Percentiles rank a stretch among this genome's conserved stretches.
phyloP scores from a whole-genome alignment of 2,888 invertebrate genomes.

The Drosophila paranaensis region DNA sequence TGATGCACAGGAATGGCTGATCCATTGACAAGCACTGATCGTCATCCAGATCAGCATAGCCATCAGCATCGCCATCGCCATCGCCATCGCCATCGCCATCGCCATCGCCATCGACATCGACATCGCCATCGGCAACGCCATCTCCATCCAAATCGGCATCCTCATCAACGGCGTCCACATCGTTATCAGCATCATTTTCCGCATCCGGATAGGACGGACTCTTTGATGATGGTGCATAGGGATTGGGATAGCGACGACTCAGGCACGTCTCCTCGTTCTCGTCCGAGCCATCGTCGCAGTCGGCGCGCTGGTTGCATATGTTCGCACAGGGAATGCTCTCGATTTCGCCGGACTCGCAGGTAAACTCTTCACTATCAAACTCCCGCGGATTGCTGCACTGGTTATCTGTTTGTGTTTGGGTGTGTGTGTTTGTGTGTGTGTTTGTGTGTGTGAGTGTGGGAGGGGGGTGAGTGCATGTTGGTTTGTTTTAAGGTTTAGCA shows the following conservation, averaged over 20 bases:
- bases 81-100: not conserved
- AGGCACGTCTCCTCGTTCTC: constrained; percentile 84
- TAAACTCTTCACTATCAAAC: constrained; percentile 5
- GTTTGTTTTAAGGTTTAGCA: not conserved
- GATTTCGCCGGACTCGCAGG: not conserved
- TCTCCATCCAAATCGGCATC: not conserved
- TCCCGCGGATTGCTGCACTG: constrained; percentile 21
- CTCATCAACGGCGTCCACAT: not conserved
- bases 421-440: constrained; percentile 13
- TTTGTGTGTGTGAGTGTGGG: constrained; percentile 1
- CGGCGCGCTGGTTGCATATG: constrained; percentile 85
- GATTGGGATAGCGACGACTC: constrained; percentile 1
- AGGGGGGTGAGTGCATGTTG: constrained; percentile 7
- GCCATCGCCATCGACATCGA: not conserved
- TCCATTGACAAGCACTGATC: not conserved
- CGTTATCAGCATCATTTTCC: not conserved
- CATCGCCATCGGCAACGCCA: not conserved
- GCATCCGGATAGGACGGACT: not conserved
- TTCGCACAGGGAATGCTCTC: constrained; percentile 4
- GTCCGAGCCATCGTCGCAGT: constrained; percentile 88
- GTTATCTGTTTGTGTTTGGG: constrained; percentile 13
- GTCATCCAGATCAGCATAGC: constrained; percentile 6
- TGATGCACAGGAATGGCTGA: constrained; percentile 2
- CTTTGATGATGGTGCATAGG: not conserved
- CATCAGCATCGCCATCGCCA: not conserved